Evolutionary conservation across 2,888 invertebrate species (phyloP).

Genomic region (Hydriomena furcata): DNA sequence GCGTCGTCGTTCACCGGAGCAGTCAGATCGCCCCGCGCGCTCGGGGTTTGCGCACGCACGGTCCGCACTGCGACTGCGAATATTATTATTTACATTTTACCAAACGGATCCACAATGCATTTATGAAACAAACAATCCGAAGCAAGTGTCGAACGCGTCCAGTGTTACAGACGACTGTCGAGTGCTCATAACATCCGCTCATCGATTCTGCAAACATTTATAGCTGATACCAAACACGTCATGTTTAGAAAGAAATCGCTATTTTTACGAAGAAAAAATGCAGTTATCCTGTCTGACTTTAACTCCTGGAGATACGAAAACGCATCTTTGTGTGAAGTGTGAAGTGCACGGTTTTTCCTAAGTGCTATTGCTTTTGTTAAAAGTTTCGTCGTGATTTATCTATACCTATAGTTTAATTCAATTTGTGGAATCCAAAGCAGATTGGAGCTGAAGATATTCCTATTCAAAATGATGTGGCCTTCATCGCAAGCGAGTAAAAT

Average conservation of each 20-base stretch:
- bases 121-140: constrained; percentile 25
- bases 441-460: constrained; percentile 14
- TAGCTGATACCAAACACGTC: constrained; percentile 7
- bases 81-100: constrained; percentile 26
- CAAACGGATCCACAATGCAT: constrained; percentile 8
- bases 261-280: constrained; percentile 19
- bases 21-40: constrained; percentile 39
- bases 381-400: constrained; percentile 17
- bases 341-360: neutral
- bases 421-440: constrained; percentile 17
- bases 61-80: neutral
- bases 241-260: constrained; percentile 11
- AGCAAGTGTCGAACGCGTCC: constrained; percentile 11
- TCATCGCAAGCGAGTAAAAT: constrained; percentile 89
- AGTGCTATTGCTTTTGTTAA: constrained; percentile 14
- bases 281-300: constrained; percentile 14
- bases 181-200: constrained; percentile 21
- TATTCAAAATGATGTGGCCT: constrained; percentile 86
- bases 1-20: neutral
- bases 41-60: constrained; percentile 44
- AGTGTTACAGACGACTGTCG: constrained; percentile 12
- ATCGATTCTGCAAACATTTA: constrained; percentile 29
- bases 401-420: constrained; percentile 8
- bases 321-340: constrained; percentile 10
- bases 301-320: neutral